Evolutionary conservation across 2,888 invertebrate species (phyloP).

Genomic region (Cantharis flavilabris): DNA sequence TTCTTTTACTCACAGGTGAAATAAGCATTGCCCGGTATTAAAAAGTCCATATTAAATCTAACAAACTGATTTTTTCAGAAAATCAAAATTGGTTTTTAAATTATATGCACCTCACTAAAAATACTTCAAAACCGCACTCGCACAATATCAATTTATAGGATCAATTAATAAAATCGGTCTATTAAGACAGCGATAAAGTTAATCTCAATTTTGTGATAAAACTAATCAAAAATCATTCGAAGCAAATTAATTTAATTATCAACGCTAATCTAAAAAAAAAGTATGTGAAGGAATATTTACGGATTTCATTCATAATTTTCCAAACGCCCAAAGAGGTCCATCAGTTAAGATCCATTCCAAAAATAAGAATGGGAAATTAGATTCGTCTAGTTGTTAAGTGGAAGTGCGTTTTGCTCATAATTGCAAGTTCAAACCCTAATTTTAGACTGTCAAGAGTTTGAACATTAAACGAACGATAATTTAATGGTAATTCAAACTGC

Average conservation of each 20-base stretch:
- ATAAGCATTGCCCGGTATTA: background rate
- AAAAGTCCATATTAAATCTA: background rate
- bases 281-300: background rate
- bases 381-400: too few species aligned
- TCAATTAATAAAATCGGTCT: background rate
- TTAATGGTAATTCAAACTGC: background rate
- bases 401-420: too few species aligned
- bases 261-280: background rate
- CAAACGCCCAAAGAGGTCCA: background rate
- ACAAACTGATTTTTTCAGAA: background rate
- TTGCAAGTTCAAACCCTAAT: background rate
- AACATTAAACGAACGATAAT: background rate
- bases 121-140: background rate
- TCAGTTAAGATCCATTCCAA: too few species aligned
- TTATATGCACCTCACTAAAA: background rate
- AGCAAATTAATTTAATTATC: background rate
- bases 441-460: background rate
- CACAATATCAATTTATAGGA: background rate
- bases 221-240: background rate
- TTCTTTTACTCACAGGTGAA: background rate
- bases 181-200: background rate
- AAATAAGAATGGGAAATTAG: too few species aligned
- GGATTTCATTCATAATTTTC: background rate
- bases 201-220: background rate
- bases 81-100: background rate